Percentiles rank a stretch among this genome's conserved stretches.
Conservation (phyloP, 92 coral and sea anemone genomes). For the Phenganax marumi region DNA sequence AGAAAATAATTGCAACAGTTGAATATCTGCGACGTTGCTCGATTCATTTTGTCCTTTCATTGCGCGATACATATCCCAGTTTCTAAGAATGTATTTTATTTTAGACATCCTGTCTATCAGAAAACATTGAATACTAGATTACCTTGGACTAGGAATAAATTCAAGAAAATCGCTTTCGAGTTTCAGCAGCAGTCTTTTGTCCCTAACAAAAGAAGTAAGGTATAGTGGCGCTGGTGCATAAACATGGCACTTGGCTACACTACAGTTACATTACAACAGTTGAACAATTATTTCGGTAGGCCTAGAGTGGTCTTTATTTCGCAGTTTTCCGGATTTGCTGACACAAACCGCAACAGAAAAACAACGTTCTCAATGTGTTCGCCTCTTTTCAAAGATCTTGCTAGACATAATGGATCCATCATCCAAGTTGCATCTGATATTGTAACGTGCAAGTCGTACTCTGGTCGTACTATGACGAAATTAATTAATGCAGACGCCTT, state of each 20-base stretch:
- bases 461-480: constrained; percentile 1
- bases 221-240: neutral
- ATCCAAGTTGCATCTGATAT: neutral
- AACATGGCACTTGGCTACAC: neutral
- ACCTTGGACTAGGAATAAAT: constrained; percentile 91
- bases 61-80: neutral
- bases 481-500: neutral
- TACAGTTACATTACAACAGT: too few species aligned
- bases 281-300: too few species aligned
- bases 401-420: neutral
- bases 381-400: neutral
- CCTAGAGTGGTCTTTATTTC: too few species aligned
- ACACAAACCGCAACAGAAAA: too few species aligned
- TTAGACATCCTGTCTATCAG: neutral
- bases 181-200: constrained; percentile 82
- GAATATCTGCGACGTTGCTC: too few species aligned
- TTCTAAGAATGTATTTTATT: neutral
- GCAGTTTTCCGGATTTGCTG: too few species aligned
- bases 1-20: too few species aligned
- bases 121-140: constrained; percentile 21
- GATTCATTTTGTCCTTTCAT: too few species aligned
- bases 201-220: constrained; percentile 59
- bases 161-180: constrained; percentile 88
- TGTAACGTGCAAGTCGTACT: neutral
- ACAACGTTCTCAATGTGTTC: too few species aligned